A percentile compares a stretch with the other conserved stretches of the same genome.
phyloP scores from a whole-genome alignment of 2,888 invertebrate species.

The Tetragonisca angustula region DNA sequence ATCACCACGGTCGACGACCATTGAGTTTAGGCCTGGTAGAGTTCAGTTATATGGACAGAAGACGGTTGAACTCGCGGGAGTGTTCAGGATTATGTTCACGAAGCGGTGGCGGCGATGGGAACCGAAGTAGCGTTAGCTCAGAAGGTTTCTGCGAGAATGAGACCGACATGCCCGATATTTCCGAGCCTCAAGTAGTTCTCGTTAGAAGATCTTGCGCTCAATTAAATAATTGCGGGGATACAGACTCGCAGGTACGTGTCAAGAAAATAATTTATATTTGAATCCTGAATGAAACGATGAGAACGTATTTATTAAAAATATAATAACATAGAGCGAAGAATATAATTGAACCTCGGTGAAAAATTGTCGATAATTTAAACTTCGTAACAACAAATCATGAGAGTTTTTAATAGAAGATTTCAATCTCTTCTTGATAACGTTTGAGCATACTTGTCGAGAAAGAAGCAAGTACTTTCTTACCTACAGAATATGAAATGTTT shows the following conservation, averaged over 20 bases:
- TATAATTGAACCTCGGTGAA: background rate
- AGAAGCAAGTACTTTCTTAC: too few species aligned
- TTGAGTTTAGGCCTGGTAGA: conserved; percentile 84
- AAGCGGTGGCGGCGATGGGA: conserved; percentile 87
- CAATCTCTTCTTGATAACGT: too few species aligned
- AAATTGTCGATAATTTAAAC: too few species aligned
- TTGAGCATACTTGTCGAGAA: too few species aligned
- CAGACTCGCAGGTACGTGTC: conserved; percentile 80
- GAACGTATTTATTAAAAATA: too few species aligned
- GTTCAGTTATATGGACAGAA: conserved; percentile 82
- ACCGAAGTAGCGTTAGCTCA: conserved; percentile 96
- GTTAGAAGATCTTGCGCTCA: conserved; percentile 86
- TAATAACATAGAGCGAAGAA: too few species aligned
- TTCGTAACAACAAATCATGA: too few species aligned
- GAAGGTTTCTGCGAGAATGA: conserved; percentile 99
- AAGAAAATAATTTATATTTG: background rate
- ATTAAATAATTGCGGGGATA: conserved; percentile 80
- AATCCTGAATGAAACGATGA: background rate
- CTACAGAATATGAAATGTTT: too few species aligned
- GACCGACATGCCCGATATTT: conserved; percentile 88
- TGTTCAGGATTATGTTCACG: conserved; percentile 80
- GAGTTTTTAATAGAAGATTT: too few species aligned
- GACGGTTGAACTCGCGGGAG: conserved; percentile 80
- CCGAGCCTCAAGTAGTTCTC: conserved; percentile 83
- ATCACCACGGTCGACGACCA: conserved; percentile 82